Evolutionary conservation across 2,797 vertebrate species (phyloP), one percentile per base, ranked within the genome.

Genomic region (Poecilia picta): DNA sequence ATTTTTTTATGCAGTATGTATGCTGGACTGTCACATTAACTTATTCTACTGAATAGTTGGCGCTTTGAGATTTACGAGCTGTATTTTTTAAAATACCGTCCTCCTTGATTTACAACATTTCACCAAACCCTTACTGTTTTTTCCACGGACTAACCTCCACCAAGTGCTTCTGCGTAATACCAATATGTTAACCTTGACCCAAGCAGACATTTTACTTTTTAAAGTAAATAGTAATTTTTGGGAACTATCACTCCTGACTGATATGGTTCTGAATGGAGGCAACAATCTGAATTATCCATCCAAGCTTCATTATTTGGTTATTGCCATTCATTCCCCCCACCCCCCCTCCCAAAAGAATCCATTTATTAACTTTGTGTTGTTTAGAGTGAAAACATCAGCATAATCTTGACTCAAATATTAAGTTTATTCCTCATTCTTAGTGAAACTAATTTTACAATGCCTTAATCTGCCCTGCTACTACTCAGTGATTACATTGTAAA

Each of bases 1-100:
- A 82, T 85, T 85, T 88, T 39, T 83, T 80, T 25, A 13, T 49
- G 75, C 28, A 28, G 5, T 47, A 28, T n/a, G 55, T 79, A 6
- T 28, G 25, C 75, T 55, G 33, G 33, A 23, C 75, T 78, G 43
- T 68, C 82, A 62, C 68, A 28, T n/a, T 46, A 8, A 74, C 49
- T 77, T 20, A 39, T 55, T 83, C 55, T 15, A 62, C 31, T 71
- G 45, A 79, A 72, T 25, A 75, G 45, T 73, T 74, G 80, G 16
- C 80, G 59, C 64, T 80, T 51, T 13, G 33, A 76, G 70, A 8
- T 73, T 53, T 28, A 4, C 7, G 23, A 73, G 57, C 76, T 41
- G 13, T 80, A 76, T 39, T 72, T n/a, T 18, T 74, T 68, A 41
- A 41, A 68, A 76, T 74, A 70, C 8, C 7, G 10, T n/a, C 36